Evolutionary conservation across 2,888 invertebrate genomes (phyloP).

Genomic region (Caenorhabditis uteleia): DNA sequence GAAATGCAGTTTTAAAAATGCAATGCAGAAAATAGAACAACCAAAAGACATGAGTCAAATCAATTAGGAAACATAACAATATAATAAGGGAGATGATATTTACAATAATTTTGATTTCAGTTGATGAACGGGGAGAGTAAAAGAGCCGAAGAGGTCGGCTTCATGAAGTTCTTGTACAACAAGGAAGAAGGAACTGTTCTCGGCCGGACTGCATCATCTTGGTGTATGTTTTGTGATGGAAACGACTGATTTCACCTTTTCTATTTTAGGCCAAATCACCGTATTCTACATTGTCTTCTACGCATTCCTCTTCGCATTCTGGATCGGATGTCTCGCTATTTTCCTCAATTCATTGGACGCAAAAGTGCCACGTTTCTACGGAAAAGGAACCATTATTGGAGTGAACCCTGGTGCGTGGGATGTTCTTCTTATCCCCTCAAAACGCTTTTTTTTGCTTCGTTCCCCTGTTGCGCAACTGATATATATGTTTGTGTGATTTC

Average conservation of each 20-base stretch:
- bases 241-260: constrained; percentile 59
- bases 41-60: too few species aligned
- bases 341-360: constrained; percentile 90
- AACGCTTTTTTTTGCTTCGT: too few species aligned
- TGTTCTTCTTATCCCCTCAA: constrained; percentile 1
- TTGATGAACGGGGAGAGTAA: constrained; percentile 64
- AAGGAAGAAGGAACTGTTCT: constrained; percentile 62
- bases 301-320: constrained; percentile 88
- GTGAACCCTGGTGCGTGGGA: constrained; percentile 83
- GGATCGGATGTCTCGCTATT: constrained; percentile 89
- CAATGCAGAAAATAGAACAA: not conserved
- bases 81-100: not conserved
- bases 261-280: constrained; percentile 85
- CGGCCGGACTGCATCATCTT: constrained; percentile 65
- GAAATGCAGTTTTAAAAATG: not conserved
- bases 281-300: constrained; percentile 96
- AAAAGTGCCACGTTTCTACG: constrained; percentile 87
- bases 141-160: constrained; percentile 49
- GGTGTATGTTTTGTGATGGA: constrained; percentile 51
- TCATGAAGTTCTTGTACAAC: constrained; percentile 65
- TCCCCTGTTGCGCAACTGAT: constrained; percentile 20
- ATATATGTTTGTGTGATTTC: constrained; percentile 12
- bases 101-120: constrained; percentile 40
- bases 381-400: constrained; percentile 85
- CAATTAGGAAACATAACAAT: not conserved